Evolutionary conservation across 2,113 vertebrate genomes (phyloP).

Genomic region (Cettia cetti): DNA sequence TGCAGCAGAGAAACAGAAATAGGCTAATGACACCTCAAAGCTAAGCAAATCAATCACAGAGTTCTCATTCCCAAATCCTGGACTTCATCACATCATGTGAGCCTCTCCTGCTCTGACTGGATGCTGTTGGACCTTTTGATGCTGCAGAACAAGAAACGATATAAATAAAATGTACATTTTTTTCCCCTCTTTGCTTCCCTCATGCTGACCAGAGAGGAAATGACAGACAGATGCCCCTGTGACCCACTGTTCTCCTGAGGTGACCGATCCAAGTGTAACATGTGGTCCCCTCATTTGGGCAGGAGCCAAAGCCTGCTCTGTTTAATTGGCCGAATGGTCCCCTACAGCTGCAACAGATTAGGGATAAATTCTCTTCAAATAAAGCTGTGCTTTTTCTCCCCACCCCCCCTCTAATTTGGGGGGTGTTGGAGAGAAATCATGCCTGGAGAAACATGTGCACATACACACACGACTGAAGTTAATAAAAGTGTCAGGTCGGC

Average conservation of each 20-base stretch:
- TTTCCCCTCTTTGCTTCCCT: slow-evolving; percentile 5
- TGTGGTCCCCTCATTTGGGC: slow-evolving; percentile 81
- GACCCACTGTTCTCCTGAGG: slow-evolving; percentile 61
- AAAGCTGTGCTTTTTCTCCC: slow-evolving; percentile 36
- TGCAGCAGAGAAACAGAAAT: not conserved
- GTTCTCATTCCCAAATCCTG: not conserved
- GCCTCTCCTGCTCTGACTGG: not conserved
- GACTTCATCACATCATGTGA: not conserved
- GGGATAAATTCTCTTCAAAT: slow-evolving; percentile 76
- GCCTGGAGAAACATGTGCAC: slow-evolving; percentile 34
- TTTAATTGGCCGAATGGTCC: slow-evolving; percentile 82
- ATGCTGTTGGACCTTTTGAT: not conserved
- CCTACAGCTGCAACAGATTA: slow-evolving; percentile 89
- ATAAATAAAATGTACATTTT: not conserved
- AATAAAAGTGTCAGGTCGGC: slow-evolving; percentile 66
- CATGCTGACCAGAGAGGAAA: slow-evolving; percentile 78
- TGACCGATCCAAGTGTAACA: slow-evolving; percentile 78
- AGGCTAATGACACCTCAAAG: not conserved
- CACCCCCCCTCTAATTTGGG: not conserved
- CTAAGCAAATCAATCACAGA: not conserved
- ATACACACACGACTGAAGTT: slow-evolving; percentile 37
- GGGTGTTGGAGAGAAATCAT: not conserved
- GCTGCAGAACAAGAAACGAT: not conserved
- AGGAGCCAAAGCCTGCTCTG: slow-evolving; percentile 76
- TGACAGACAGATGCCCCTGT: slow-evolving; percentile 79